Conservation (phyloP, 2,113 vertebrate genomes). For the Axis porcinus region DNA sequence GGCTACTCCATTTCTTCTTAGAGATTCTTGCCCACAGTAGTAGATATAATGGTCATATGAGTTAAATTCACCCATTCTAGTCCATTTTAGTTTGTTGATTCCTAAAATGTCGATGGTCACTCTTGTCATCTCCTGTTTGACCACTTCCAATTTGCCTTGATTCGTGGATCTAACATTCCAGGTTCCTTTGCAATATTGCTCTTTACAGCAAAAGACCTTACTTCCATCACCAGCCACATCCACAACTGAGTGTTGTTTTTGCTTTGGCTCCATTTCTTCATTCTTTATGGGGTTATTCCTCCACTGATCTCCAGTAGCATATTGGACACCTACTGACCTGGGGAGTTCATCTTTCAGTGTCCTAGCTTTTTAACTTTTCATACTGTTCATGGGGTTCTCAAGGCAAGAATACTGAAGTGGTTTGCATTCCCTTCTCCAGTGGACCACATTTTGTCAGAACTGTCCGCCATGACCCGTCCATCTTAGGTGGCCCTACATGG, state of each 20-base stretch:
- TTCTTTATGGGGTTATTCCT: neutral
- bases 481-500: neutral
- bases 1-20: neutral
- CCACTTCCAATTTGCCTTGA: neutral
- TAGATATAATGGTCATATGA: neutral
- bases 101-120: neutral
- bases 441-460: neutral
- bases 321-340: neutral
- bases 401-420: neutral
- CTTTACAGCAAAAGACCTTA: neutral
- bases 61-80: neutral
- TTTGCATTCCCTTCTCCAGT: neutral
- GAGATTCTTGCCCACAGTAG: neutral
- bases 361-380: neutral
- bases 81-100: neutral
- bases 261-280: neutral
- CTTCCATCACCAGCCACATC: neutral
- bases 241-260: neutral
- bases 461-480: neutral
- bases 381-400: neutral
- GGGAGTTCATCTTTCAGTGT: neutral
- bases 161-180: neutral
- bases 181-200: neutral
- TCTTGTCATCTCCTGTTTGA: neutral
- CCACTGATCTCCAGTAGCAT: neutral